These are phyloP conservation scores for Limnephilus lunatus DNA, from an alignment of 2,888 invertebrate genomes.

Conservation along the genomic window DNA sequence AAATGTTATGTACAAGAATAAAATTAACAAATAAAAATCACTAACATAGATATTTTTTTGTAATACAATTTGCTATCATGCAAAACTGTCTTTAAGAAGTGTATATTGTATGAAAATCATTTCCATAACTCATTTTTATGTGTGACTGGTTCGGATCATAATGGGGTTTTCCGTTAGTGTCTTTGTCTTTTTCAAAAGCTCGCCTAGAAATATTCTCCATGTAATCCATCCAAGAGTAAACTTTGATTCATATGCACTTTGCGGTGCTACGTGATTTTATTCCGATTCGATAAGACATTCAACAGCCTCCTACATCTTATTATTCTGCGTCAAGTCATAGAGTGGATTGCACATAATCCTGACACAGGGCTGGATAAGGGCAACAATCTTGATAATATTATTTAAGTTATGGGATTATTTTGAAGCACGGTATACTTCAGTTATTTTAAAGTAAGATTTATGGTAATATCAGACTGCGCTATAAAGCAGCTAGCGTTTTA, in stretches of 20 bases:
- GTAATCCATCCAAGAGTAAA: conserved; percentile 15
- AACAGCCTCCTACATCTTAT: conserved; percentile 32
- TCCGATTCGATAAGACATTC: conserved; percentile 43
- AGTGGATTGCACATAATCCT: not conserved
- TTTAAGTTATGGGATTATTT: too few species aligned
- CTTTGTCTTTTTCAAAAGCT: not conserved
- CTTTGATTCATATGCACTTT: conserved; percentile 49
- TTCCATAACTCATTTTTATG: not conserved
- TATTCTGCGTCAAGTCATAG: conserved; percentile 47
- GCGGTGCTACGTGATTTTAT: conserved; percentile 46
- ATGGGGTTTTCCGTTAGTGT: not conserved
- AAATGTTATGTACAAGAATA: too few species aligned
- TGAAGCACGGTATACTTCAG: too few species aligned
- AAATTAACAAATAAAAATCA: too few species aligned
- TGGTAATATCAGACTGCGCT: too few species aligned
- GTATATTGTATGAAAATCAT: not conserved
- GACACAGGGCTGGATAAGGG: not conserved
- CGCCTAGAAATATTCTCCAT: not conserved
- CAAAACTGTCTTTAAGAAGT: not conserved
- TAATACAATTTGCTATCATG: not conserved
- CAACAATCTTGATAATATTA: not conserved
- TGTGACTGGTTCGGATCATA: not conserved
- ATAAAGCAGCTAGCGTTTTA: too few species aligned
- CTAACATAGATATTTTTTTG: too few species aligned
- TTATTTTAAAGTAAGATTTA: too few species aligned